A percentile compares a stretch with the other conserved stretches of the same genome.
phyloP scores from a whole-genome alignment of 2,797 vertebrate species.

The Muraenolepis orangiensis region DNA sequence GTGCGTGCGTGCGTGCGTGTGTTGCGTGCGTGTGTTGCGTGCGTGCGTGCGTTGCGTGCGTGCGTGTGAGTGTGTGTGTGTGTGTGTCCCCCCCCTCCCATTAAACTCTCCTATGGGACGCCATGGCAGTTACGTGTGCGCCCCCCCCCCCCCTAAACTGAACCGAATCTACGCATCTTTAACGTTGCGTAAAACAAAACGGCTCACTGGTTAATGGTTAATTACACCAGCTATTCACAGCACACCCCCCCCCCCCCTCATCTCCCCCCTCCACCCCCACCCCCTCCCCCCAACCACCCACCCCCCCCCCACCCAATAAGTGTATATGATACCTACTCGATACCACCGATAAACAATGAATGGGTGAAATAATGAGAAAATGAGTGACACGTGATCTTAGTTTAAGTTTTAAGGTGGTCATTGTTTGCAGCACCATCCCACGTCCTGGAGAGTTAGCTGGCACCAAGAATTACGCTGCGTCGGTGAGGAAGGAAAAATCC shows the following conservation, averaged over 20 bases:
- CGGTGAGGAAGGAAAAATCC: constrained; percentile 33
- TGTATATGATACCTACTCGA: constrained; percentile 50
- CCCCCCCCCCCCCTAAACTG: too few species aligned
- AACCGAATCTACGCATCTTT: not conserved
- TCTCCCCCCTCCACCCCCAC: not conserved
- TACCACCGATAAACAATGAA: constrained; percentile 49
- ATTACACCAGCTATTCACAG: not conserved
- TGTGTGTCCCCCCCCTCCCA: too few species aligned
- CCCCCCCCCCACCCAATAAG: constrained; percentile 18
- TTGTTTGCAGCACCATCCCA: constrained; percentile 52
- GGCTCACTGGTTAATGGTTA: not conserved
- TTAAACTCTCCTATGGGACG: not conserved
- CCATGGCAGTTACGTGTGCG: not conserved
- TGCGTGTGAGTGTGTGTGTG: not conserved
- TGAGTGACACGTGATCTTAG: constrained; percentile 39
- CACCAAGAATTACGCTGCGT: constrained; percentile 43
- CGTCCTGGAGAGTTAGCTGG: constrained; percentile 49
- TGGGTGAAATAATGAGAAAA: constrained; percentile 43
- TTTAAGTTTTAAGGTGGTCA: constrained; percentile 29
- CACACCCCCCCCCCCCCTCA: not conserved
- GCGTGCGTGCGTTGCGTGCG: not conserved
- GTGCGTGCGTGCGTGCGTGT: not conserved
- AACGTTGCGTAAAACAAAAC: not conserved
- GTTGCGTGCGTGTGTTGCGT: not conserved
- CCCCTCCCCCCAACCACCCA: not conserved